Base-by-base conservation (phyloP, 1,140 invertebrate genomes). In the Metopolophium dirhodum region DNA sequence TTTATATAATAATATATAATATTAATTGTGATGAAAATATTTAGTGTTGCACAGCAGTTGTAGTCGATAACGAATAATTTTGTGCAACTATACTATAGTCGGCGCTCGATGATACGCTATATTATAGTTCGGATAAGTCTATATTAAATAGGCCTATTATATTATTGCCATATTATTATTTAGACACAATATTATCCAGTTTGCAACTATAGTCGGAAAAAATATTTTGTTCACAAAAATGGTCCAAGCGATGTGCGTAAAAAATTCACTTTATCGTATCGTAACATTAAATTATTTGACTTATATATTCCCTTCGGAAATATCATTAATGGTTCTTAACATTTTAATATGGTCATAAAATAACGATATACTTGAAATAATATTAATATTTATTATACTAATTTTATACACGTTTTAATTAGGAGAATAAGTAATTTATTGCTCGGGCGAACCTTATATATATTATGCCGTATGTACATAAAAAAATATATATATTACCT, bases 291-390 rank as follows among this genome's bases (percentile, higher is more conserved):
- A 77, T 77, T n/a, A n/a, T 77, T 77, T 18, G 30, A 77, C 30
- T 14, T 77, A n/a, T 18, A 23, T 2, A 77, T 77, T 77, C 30
- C 61, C n/a, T 77, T 20, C 14, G 61, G 61, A n/a, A 77, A 77
- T 7, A 77, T 77, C 61, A 20, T n/a, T n/a, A 77, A 77, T 77
- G 61, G n/a, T 77, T 77, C 18, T 77, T 77, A n/a, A 35, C 61
- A n/a, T 77, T 77, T 77, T 77, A 77, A 77, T 77, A 77, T n/a
- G 61, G n/a, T 18, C 61, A n/a, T 77, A 77, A 77, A n/a, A 77
- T 77, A 77, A n/a, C 61, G n/a, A 23, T 83, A 83, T 83, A 83
- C 20, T 82, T 82, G 35, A 35, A 82, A 37, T 83, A n/a, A 8
- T 37, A 37, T 83, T 83, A 7, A 37, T 83, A 83, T 83, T 83